Percentiles rank a stretch among this genome's conserved stretches.
phyloP scores from a whole-genome alignment of 2,113 vertebrate genomes.

The Crotalus horridus region DNA sequence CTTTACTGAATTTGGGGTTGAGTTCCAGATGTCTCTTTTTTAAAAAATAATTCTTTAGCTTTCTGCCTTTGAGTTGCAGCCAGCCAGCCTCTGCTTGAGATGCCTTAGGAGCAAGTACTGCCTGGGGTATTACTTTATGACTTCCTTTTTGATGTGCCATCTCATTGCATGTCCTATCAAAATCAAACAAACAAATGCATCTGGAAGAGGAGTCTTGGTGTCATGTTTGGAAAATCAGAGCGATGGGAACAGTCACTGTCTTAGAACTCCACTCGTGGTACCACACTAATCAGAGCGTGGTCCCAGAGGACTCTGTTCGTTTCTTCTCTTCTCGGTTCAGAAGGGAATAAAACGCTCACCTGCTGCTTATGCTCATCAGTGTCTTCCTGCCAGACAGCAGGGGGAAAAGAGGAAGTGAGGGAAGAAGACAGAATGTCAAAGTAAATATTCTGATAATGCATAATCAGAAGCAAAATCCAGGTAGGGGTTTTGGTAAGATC shows the following conservation, averaged over 20 bases:
- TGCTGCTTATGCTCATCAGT: constrained; percentile 56
- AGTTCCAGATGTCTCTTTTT: constrained; percentile 21
- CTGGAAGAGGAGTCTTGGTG: constrained; percentile 30
- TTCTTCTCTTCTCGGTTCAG: constrained; percentile 59
- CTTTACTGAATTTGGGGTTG: constrained; percentile 33
- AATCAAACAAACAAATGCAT: constrained; percentile 47
- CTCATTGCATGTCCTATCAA: constrained; percentile 41
- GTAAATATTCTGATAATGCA: constrained; percentile 43
- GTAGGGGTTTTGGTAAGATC: constrained; percentile 50
- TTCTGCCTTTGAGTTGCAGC: neutral
- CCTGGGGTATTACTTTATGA: constrained; percentile 42
- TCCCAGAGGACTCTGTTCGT: constrained; percentile 6
- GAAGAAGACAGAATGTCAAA: constrained; percentile 16
- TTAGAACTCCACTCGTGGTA: constrained; percentile 14
- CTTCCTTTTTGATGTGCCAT: constrained; percentile 37
- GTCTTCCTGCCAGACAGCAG: constrained; percentile 57
- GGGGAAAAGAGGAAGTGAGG: neutral
- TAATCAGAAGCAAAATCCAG: constrained; percentile 58
- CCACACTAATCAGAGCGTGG: constrained; percentile 14
- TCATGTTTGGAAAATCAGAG: constrained; percentile 21
- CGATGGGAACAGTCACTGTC: constrained; percentile 17
- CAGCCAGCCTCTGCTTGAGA: constrained; percentile 30
- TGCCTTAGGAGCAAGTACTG: constrained; percentile 37
- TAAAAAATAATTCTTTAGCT: constrained; percentile 45
- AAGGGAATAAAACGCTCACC: constrained; percentile 49